These are phyloP conservation scores for Macrotis lagotis DNA, from an alignment of 2,113 vertebrate species.

Conservation along the genomic window DNA sequence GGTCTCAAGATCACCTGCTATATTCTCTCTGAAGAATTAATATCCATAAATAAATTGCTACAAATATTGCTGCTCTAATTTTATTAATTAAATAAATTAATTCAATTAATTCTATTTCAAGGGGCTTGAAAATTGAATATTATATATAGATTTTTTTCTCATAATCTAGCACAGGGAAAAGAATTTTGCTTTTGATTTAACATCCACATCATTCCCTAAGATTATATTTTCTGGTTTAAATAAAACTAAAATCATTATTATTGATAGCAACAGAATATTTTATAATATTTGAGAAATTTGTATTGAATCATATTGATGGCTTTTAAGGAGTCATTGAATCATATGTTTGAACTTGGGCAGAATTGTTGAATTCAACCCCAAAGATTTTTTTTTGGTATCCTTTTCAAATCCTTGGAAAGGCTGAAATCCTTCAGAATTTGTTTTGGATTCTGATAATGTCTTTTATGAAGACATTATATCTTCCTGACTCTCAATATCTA, in stretches of 20 bases:
- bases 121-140: not conserved
- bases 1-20: not conserved
- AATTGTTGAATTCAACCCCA: slow-evolving; percentile 19
- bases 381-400: not conserved
- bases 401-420: slow-evolving; percentile 16
- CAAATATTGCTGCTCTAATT: not conserved
- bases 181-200: not conserved
- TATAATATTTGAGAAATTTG: slow-evolving; percentile 40
- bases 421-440: slow-evolving; percentile 8
- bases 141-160: not conserved
- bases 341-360: slow-evolving; percentile 24
- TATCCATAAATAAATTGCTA: slow-evolving; percentile 18
- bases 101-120: not conserved
- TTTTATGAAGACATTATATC: not conserved
- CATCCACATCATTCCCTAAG: not conserved
- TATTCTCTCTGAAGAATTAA: not conserved
- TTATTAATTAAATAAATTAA: not conserved
- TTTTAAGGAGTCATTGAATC: slow-evolving; percentile 10
- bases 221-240: slow-evolving; percentile 25
- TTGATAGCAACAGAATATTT: not conserved
- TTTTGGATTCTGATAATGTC: not conserved
- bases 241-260: slow-evolving; percentile 4
- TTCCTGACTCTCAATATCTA: not conserved
- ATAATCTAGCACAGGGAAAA: not conserved
- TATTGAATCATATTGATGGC: not conserved